Conservation (phyloP, 2,888 invertebrate species). For the Cyrtodaria siliqua region DNA sequence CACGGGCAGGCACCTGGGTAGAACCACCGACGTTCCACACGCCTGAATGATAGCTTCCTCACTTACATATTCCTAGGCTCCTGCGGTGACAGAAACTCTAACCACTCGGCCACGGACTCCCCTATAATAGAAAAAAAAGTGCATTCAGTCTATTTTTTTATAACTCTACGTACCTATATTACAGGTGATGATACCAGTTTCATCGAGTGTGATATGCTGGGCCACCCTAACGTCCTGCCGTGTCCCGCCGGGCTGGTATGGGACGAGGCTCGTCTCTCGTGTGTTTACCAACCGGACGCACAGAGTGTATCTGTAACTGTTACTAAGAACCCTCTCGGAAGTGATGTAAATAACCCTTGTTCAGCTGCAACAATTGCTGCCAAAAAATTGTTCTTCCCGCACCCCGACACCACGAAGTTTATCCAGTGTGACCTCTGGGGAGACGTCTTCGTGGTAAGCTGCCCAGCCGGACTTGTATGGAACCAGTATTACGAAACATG, state of each 20-base stretch:
- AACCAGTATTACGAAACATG: constrained; percentile 73
- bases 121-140: no score
- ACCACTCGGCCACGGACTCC: no score
- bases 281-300: constrained; percentile 57
- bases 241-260: constrained; percentile 73
- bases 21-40: no score
- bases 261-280: constrained; percentile 72
- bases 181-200: constrained; percentile 65
- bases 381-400: constrained; percentile 70
- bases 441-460: constrained; percentile 68
- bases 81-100: no score
- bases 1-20: no score
- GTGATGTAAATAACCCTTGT: constrained; percentile 56
- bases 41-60: no score
- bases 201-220: constrained; percentile 75
- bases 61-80: no score
- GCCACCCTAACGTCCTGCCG: constrained; percentile 68
- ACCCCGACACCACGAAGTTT: constrained; percentile 75
- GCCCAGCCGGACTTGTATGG: constrained; percentile 76
- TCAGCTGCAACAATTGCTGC: constrained; percentile 41
- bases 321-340: constrained; percentile 16
- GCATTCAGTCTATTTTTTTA: no score
- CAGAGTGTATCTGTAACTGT: constrained; percentile 16
- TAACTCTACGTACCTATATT: no score
- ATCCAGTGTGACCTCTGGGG: constrained; percentile 78